phyloP scores from a whole-genome alignment of 2,888 invertebrate genomes.

The Phasia obesa region DNA sequence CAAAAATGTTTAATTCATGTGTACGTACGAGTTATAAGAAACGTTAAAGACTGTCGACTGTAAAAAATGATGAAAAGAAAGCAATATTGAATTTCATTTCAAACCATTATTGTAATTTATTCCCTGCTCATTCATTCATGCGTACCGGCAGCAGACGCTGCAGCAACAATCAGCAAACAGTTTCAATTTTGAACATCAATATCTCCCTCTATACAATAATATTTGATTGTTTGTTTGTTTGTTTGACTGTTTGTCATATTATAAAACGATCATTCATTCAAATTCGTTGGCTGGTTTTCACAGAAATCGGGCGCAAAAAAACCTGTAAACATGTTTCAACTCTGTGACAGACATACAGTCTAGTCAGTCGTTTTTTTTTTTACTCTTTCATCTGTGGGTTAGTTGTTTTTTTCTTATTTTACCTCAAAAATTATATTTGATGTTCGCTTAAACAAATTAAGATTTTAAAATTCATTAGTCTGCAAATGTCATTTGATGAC shows the following conservation, averaged over 20 bases:
- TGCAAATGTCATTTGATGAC: slow-evolving; percentile 79
- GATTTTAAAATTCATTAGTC: slow-evolving; percentile 82
- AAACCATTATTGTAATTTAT: slow-evolving; percentile 67
- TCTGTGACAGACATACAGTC: slow-evolving; percentile 65
- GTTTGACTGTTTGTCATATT: slow-evolving; percentile 65
- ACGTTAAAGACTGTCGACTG: not conserved
- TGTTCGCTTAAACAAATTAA: slow-evolving; percentile 70
- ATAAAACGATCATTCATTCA: slow-evolving; percentile 71
- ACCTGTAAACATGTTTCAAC: slow-evolving; percentile 47
- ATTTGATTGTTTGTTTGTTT: slow-evolving; percentile 41
- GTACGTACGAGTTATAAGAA: not conserved
- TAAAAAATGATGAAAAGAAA: slow-evolving; percentile 62
- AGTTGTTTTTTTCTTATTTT: not conserved
- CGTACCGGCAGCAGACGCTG: slow-evolving; percentile 35
- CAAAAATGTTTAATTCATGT: slow-evolving; percentile 66
- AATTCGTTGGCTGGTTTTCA: slow-evolving; percentile 50
- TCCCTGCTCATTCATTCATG: slow-evolving; percentile 63
- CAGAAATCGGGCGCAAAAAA: slow-evolving; percentile 40
- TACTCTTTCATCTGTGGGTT: slow-evolving; percentile 22
- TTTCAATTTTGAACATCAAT: slow-evolving; percentile 50
- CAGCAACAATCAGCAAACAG: slow-evolving; percentile 20
- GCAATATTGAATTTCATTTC: slow-evolving; percentile 66
- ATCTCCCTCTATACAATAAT: slow-evolving; percentile 32
- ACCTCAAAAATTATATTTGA: slow-evolving; percentile 16
- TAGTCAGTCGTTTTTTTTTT: slow-evolving; percentile 42